These are phyloP conservation scores for Sternotherus odoratus DNA, from an alignment of 2,797 vertebrate species.

Conservation along the genomic window DNA sequence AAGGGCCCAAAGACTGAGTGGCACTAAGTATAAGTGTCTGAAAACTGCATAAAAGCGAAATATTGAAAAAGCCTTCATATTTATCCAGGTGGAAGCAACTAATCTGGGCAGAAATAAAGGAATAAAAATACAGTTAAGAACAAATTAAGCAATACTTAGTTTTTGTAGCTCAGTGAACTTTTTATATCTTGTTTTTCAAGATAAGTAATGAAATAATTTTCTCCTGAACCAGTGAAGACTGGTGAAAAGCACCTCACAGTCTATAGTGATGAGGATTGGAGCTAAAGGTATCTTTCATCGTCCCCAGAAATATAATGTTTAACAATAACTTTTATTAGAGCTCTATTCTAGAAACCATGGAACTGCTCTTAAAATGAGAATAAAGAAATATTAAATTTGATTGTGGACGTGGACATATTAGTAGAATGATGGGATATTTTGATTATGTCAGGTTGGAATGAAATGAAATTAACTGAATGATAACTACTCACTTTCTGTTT, in stretches of 20 bases:
- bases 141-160: background rate
- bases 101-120: background rate
- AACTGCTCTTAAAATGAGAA: slow-evolving; percentile 10
- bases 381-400: background rate
- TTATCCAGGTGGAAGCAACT: background rate
- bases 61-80: background rate
- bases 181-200: slow-evolving; percentile 18
- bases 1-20: background rate
- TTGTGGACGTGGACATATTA: background rate
- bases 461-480: slow-evolving; percentile 46
- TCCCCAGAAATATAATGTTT: background rate
- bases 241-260: background rate
- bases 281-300: background rate
- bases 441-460: slow-evolving; percentile 41
- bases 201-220: background rate
- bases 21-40: background rate
- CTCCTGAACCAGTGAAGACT: background rate
- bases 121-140: background rate
- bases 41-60: background rate
- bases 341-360: background rate
- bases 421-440: slow-evolving; percentile 36
- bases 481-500: slow-evolving; percentile 2
- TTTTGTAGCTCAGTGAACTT: background rate
- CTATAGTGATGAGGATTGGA: background rate
- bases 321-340: slow-evolving; percentile 19